Conservation (phyloP, 2,113 vertebrate genomes). For the Grammatotria lemairii region DNA sequence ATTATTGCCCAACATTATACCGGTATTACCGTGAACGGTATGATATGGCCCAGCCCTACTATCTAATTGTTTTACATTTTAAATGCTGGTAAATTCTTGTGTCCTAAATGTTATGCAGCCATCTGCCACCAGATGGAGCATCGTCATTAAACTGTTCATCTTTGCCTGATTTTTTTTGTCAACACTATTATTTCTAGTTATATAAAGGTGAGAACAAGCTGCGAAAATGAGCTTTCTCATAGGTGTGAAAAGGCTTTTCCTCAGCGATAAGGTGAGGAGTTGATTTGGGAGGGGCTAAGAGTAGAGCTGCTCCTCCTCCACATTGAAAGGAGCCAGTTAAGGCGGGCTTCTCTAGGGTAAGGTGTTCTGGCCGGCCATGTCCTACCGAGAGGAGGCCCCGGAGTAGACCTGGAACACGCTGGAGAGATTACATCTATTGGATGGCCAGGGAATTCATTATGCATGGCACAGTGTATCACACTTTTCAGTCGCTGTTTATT, state of each 20-base stretch:
- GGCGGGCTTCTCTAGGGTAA: accelerated
- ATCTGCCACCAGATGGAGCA: background rate
- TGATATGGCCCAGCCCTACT: background rate
- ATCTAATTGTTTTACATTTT: background rate
- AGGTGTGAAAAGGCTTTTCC: background rate
- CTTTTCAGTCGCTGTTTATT: background rate
- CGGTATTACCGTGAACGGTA: accelerated
- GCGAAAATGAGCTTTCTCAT: background rate
- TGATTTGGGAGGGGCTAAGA: background rate
- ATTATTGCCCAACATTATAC: background rate
- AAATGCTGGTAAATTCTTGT: background rate
- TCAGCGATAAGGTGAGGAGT: background rate
- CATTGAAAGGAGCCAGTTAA: background rate
- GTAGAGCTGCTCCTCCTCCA: background rate
- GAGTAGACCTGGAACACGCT: background rate
- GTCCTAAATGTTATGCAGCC: background rate
- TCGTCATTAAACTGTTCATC: background rate
- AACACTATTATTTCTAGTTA: accelerated
- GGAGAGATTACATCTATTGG: background rate
- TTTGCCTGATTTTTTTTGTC: background rate
- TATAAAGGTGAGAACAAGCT: background rate
- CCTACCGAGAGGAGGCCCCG: accelerated
- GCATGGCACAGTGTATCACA: background rate
- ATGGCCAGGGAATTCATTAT: background rate
- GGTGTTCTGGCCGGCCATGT: accelerated